These are phyloP conservation scores for Gallinago stenura DNA, from an alignment of 2,797 vertebrate species.

Conservation along the genomic window DNA sequence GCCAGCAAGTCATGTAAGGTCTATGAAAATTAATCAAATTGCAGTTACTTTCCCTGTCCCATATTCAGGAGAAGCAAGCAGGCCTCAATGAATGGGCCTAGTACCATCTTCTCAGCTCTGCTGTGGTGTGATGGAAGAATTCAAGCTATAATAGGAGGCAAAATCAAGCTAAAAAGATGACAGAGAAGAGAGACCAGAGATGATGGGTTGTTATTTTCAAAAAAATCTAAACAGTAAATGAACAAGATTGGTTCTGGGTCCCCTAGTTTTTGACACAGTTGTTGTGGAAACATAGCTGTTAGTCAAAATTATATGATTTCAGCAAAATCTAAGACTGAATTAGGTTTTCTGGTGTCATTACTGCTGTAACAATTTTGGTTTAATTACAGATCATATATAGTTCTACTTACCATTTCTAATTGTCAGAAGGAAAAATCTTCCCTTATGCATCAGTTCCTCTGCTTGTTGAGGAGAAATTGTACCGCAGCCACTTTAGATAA, in stretches of 20 bases:
- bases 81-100: neutral
- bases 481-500: neutral
- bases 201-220: neutral
- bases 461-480: neutral
- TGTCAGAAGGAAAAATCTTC: neutral
- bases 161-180: neutral
- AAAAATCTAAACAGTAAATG: neutral
- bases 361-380: neutral
- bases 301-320: neutral
- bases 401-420: neutral
- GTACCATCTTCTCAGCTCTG: neutral
- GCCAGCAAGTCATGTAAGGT: neutral
- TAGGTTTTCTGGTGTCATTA: neutral
- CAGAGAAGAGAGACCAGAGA: neutral
- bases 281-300: neutral
- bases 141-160: neutral
- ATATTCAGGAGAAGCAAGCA: neutral
- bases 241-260: neutral
- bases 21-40: neutral
- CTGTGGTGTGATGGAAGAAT: neutral
- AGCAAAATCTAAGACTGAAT: neutral
- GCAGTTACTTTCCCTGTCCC: neutral
- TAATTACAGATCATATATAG: neutral
- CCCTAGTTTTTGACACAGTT: neutral
- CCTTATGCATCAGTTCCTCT: neutral